These are phyloP conservation scores for Chanos chanos DNA, from an alignment of 2,797 vertebrate species.

Conservation along the genomic window DNA sequence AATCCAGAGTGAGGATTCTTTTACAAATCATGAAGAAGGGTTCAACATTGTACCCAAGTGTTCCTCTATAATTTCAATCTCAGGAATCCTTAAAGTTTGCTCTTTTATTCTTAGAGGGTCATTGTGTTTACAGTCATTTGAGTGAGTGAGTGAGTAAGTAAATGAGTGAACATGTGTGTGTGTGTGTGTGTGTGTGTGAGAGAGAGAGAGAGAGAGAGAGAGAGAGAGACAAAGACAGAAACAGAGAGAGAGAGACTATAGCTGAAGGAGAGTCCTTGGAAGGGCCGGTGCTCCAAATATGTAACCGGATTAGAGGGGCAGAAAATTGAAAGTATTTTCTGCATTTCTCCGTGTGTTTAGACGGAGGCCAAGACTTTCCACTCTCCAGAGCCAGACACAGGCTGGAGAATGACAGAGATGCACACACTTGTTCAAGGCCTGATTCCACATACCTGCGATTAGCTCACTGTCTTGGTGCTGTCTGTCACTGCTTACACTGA, in stretches of 20 bases:
- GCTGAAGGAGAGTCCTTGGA: slow-evolving; percentile 10
- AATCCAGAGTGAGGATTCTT: too few relatives aligned
- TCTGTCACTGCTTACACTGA: too few relatives aligned
- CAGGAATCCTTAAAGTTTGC: background rate
- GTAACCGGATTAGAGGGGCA: slow-evolving; percentile 59
- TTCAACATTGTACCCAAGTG: too few relatives aligned
- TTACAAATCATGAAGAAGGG: too few relatives aligned
- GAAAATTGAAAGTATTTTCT: slow-evolving; percentile 53
- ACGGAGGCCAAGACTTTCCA: slow-evolving; percentile 35
- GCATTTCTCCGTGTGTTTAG: slow-evolving; percentile 40
- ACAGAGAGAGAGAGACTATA: too few relatives aligned
- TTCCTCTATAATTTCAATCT: too few relatives aligned
- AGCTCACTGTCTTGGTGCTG: too few relatives aligned
- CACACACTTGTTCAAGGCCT: too few relatives aligned
- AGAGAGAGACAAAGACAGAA: too few relatives aligned
- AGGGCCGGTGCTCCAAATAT: slow-evolving; percentile 44
- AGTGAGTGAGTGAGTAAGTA: background rate
- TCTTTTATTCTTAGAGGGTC: background rate
- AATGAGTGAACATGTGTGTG: too few relatives aligned
- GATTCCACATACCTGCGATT: too few relatives aligned
- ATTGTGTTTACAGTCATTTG: slow-evolving; percentile 4
- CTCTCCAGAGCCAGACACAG: slow-evolving; percentile 18
- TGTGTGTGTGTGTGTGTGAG: background rate
- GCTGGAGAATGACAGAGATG: slow-evolving; percentile 6
- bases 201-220: background rate